Evolutionary conservation across 2,888 invertebrate species (phyloP).

Genomic region (Oxycera nigricornis): DNA sequence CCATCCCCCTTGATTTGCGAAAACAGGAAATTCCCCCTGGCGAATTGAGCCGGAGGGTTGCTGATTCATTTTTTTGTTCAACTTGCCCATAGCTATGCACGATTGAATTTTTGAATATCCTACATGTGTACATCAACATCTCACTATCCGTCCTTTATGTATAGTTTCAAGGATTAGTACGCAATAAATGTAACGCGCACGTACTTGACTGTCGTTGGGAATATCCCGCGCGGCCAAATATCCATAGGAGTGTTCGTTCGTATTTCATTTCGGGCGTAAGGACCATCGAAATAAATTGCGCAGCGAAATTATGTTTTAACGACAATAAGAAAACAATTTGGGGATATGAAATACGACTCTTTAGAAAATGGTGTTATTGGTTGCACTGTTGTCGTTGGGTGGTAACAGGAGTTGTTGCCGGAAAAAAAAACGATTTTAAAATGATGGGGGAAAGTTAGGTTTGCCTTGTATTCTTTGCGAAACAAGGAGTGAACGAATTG

Average conservation of each 20-base stretch:
- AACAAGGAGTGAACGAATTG: too few species aligned
- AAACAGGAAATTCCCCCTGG: conserved; percentile 25
- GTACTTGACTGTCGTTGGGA: background rate
- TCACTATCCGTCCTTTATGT: background rate
- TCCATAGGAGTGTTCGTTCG: background rate
- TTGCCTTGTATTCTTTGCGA: too few species aligned
- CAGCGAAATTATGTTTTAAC: background rate
- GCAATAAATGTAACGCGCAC: conserved; percentile 24
- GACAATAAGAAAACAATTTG: background rate
- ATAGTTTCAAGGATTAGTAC: background rate
- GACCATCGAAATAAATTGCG: conserved; percentile 2
- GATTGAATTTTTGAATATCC: background rate
- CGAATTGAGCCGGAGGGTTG: background rate
- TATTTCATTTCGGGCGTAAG: background rate
- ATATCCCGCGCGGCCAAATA: background rate
- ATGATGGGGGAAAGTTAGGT: too few species aligned
- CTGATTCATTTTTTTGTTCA: conserved; percentile 23
- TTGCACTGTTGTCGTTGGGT: too few species aligned
- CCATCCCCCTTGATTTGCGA: background rate
- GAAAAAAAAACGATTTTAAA: too few species aligned
- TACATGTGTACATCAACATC: background rate
- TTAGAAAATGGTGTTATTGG: too few species aligned
- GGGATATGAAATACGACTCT: background rate
- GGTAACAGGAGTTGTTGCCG: too few species aligned
- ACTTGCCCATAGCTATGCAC: background rate